Evolutionary conservation across 2,797 vertebrate species (phyloP).

Genomic region (Pachyuromys duprasi): DNA sequence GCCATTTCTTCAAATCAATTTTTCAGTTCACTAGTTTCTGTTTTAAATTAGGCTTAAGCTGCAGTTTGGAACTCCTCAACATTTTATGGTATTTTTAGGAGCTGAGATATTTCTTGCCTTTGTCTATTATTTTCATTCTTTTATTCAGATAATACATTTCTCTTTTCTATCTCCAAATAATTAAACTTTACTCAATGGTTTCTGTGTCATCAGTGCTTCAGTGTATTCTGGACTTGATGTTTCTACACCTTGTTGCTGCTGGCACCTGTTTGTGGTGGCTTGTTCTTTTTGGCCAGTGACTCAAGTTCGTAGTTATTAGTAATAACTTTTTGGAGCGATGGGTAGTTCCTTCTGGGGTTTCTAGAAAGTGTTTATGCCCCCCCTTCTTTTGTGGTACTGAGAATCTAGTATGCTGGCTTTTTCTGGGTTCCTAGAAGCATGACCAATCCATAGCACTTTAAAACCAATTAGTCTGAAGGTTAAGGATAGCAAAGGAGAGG

Average conservation of each 20-base stretch:
- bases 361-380: not conserved
- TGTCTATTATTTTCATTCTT: slow-evolving; percentile 22
- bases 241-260: not conserved
- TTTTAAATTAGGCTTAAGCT: slow-evolving; percentile 21
- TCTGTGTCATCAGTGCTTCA: not conserved
- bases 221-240: not conserved
- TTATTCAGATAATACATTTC: not conserved
- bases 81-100: slow-evolving; percentile 43
- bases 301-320: not conserved
- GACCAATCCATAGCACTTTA: not conserved
- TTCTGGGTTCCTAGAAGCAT: not conserved
- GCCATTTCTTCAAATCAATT: slow-evolving; percentile 56
- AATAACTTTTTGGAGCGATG: not conserved
- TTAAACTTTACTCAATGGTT: slow-evolving; percentile 17
- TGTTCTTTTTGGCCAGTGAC: not conserved
- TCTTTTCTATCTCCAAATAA: slow-evolving; percentile 25
- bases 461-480: slow-evolving; percentile 9
- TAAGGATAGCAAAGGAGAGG: not conserved
- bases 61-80: not conserved
- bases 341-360: not conserved
- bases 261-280: not conserved
- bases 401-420: not conserved
- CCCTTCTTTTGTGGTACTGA: not conserved
- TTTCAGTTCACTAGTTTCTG: slow-evolving; percentile 42
- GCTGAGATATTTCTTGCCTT: slow-evolving; percentile 10